Evolutionary conservation across 2,113 vertebrate species (phyloP).

Genomic region (Zapornia atra): DNA sequence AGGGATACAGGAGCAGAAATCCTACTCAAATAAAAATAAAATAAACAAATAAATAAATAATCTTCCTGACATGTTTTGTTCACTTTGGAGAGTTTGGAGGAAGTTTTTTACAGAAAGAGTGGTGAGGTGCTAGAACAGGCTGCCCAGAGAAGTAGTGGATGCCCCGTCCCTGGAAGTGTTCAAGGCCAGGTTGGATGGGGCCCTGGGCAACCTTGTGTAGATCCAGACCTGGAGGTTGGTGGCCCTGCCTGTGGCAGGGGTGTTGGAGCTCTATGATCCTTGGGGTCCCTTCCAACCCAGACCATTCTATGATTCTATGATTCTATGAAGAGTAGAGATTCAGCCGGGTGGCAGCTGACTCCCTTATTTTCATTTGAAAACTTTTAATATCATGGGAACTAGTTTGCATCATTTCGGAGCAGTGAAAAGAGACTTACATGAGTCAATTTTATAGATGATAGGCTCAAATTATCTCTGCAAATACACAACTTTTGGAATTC

Average conservation of each 20-base stretch:
- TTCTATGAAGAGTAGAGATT: background rate
- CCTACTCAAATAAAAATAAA: background rate
- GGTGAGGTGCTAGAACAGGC: too few relatives aligned
- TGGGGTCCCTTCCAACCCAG: too few relatives aligned
- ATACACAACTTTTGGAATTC: background rate
- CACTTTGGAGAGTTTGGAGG: background rate
- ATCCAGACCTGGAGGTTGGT: too few relatives aligned
- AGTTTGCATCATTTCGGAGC: background rate
- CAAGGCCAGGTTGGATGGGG: too few relatives aligned
- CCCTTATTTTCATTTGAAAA: background rate
- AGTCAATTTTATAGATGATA: background rate
- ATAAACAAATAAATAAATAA: background rate
- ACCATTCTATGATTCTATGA: too few relatives aligned
- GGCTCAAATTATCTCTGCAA: conserved; percentile 3
- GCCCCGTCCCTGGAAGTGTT: too few relatives aligned
- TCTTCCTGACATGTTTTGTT: background rate
- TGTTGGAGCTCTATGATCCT: too few relatives aligned
- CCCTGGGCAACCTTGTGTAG: too few relatives aligned
- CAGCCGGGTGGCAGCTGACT: background rate
- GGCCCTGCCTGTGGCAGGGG: too few relatives aligned
- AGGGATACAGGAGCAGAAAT: background rate
- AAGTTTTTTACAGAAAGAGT: too few relatives aligned
- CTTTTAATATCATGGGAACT: background rate
- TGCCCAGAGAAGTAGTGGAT: too few relatives aligned
- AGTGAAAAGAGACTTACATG: background rate